Conservation (phyloP, 2,113 vertebrate species). For the Megaceryle torquata region DNA sequence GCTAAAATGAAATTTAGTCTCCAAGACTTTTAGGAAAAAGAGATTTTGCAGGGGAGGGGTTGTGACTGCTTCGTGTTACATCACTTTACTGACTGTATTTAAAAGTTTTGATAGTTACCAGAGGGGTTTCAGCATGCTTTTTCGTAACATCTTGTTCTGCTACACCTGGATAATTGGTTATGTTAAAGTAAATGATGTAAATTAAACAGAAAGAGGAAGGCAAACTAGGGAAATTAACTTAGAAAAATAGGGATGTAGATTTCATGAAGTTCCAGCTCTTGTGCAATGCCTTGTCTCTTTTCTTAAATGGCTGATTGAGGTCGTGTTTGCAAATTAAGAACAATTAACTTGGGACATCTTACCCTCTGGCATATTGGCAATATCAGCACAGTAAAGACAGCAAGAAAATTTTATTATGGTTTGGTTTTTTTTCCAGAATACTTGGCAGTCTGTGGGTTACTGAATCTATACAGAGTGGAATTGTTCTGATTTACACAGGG, state of each 20-base stretch:
- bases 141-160: conserved; percentile 21
- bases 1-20: background rate
- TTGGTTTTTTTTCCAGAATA: background rate
- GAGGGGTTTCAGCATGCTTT: background rate
- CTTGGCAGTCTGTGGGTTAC: background rate
- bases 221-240: conserved; percentile 10
- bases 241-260: background rate
- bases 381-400: background rate
- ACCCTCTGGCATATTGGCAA: background rate
- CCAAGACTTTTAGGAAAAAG: background rate
- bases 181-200: conserved; percentile 11
- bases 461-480: background rate
- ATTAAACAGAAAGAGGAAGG: conserved; percentile 20
- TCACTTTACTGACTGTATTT: background rate
- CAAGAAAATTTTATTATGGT: background rate
- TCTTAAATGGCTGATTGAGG: background rate
- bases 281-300: background rate
- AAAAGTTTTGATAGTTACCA: conserved; percentile 16
- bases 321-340: background rate
- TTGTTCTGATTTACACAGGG: background rate
- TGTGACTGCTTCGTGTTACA: background rate
- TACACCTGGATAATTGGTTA: conserved; percentile 3
- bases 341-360: background rate
- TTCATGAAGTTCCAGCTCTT: background rate
- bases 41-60: background rate